Conservation (phyloP, 2,797 vertebrate species). For the Otolemur crassicaudatus region DNA sequence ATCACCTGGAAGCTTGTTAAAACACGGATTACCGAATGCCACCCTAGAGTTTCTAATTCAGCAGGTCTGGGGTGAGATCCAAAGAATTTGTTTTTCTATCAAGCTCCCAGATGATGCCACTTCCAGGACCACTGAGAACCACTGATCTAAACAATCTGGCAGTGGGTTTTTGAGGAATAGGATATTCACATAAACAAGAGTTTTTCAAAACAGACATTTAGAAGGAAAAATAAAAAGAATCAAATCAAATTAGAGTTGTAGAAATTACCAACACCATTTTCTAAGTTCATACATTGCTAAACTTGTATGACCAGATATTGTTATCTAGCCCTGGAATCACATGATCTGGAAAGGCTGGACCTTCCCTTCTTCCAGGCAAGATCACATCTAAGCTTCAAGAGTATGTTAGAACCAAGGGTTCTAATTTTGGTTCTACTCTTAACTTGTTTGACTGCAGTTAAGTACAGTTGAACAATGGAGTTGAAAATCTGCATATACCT, state of each 20-base stretch:
- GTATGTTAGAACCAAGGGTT: neutral
- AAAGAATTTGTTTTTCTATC: neutral
- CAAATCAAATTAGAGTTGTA: neutral
- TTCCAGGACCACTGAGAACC: neutral
- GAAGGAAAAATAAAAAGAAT: neutral
- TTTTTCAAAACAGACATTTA: constrained; percentile 48
- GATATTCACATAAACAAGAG: neutral
- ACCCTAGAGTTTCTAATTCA: neutral
- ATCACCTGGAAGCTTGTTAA: neutral
- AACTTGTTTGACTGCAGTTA: neutral
- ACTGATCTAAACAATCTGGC: neutral
- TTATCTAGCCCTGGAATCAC: neutral
- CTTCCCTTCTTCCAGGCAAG: neutral
- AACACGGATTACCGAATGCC: neutral
- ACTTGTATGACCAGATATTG: neutral
- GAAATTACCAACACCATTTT: neutral
- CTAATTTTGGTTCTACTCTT: neutral
- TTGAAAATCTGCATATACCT: neutral
- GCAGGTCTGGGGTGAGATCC: neutral
- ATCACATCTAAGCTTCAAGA: neutral
- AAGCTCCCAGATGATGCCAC: neutral
- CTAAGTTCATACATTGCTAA: neutral
- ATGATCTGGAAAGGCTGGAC: neutral
- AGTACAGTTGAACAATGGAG: neutral
- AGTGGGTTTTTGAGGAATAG: neutral